A percentile compares a stretch with the other conserved stretches of the same genome.
phyloP scores from a whole-genome alignment of 1,140 invertebrate genomes.

The Macrocentrus cingulum region DNA sequence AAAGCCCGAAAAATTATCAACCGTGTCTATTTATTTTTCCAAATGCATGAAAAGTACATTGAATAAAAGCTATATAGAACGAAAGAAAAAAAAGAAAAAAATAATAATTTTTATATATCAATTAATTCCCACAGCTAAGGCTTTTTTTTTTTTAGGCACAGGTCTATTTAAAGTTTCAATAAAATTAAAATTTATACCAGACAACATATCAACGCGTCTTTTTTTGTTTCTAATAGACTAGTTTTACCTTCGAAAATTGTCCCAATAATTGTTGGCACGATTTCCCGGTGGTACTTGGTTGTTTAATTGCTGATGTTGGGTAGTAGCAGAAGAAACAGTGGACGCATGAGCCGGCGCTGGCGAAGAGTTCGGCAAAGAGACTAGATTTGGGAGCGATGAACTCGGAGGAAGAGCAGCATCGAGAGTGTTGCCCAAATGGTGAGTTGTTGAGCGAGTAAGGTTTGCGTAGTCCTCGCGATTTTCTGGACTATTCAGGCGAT shows the following conservation, averaged over 20 bases:
- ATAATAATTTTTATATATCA: background rate
- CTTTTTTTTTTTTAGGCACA: too few species aligned
- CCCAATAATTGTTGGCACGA: constrained; percentile 88
- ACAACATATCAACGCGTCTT: background rate
- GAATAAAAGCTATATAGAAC: constrained; percentile 1
- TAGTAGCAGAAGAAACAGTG: constrained; percentile 28
- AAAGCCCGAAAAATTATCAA: constrained; percentile 25
- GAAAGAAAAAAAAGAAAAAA: background rate
- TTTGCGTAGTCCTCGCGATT: constrained; percentile 44
- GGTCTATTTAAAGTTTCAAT: too few species aligned
- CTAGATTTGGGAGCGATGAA: constrained; percentile 47
- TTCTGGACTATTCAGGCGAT: constrained; percentile 31
- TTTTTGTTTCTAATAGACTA: background rate
- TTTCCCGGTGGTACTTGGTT: constrained; percentile 86
- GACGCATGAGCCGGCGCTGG: constrained; percentile 33
- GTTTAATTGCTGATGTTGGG: constrained; percentile 64
- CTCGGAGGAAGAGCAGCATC: constrained; percentile 44
- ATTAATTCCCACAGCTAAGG: background rate
- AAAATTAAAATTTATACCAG: background rate
- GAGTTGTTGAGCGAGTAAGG: constrained; percentile 37
- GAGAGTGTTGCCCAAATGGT: constrained; percentile 38
- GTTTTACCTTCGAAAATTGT: constrained; percentile 83
- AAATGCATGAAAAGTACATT: background rate
- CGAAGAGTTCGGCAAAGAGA: constrained; percentile 45
- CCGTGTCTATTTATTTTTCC: constrained; percentile 33